Evolutionary conservation across 1,140 invertebrate genomes (phyloP).

Genomic region (Rhopalosiphum padi): DNA sequence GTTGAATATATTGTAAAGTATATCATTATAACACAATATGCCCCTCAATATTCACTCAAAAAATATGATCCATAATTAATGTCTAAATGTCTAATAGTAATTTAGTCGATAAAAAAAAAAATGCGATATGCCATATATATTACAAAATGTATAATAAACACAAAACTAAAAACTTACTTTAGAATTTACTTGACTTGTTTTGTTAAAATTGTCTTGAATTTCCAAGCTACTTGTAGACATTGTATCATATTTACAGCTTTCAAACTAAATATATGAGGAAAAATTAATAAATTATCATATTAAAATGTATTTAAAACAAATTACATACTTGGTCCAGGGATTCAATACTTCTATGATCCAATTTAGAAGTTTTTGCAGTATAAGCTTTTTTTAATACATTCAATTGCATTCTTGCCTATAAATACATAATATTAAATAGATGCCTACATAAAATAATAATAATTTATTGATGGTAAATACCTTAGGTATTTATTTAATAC

Average conservation of each 20-base stretch:
- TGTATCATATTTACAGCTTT: conserved; percentile 32
- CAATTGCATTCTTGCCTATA: conserved; percentile 35
- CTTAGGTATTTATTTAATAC: not conserved
- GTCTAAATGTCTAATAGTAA: not conserved
- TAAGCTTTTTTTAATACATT: conserved; percentile 48
- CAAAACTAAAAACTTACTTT: not conserved
- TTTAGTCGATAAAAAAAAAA: not conserved
- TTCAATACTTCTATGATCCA: not conserved
- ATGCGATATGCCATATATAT: no score
- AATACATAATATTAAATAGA: not conserved
- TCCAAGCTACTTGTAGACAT: conserved; percentile 26
- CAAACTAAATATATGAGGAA: not conserved
- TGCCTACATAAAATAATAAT: not conserved
- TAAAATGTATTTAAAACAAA: not conserved
- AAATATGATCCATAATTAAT: not conserved
- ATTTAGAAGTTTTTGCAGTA: conserved; percentile 20
- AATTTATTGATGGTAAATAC: not conserved
- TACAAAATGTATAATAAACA: not conserved
- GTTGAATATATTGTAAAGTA: not conserved
- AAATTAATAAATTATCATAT: not conserved
- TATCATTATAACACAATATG: not conserved
- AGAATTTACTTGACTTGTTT: conserved; percentile 21
- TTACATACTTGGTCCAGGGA: conserved; percentile 33
- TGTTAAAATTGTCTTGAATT: not conserved
- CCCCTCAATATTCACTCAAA: not conserved